These are phyloP conservation scores for Stegostoma tigrinum DNA, from an alignment of 2,113 vertebrate species.

Conservation along the genomic window DNA sequence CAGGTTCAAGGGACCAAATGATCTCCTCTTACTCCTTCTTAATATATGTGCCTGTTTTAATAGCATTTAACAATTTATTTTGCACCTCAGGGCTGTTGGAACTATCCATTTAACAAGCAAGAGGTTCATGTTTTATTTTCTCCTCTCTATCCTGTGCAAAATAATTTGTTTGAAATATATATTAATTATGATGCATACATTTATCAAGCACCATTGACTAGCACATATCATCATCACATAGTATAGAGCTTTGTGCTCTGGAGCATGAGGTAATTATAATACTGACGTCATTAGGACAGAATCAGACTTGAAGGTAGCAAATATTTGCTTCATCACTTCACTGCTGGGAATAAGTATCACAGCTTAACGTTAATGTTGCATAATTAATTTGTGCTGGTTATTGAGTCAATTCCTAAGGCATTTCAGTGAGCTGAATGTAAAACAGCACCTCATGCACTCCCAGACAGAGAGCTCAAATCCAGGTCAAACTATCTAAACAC, in stretches of 20 bases:
- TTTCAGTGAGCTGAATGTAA: not conserved
- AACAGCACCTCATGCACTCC: not conserved
- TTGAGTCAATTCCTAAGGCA: conserved; percentile 24
- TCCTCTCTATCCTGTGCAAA: not conserved
- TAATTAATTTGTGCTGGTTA: conserved; percentile 33
- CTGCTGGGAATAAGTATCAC: conserved; percentile 30
- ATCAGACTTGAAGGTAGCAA: conserved; percentile 18
- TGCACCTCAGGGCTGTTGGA: not conserved
- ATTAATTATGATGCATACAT: not conserved
- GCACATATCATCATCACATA: not conserved
- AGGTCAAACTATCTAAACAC: not conserved
- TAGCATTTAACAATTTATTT: not conserved
- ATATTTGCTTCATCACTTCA: conserved; percentile 11
- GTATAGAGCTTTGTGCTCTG: not conserved
- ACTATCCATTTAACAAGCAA: not conserved
- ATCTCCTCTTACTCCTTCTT: too few species aligned
- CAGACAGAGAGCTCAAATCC: not conserved
- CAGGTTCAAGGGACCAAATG: too few species aligned
- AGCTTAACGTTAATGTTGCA: conserved; percentile 12
- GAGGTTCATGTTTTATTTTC: not conserved
- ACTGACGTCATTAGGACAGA: not conserved
- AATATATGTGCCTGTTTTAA: too few species aligned
- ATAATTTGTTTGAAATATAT: not conserved
- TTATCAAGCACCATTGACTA: conserved; percentile 3
- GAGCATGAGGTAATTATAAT: not conserved